A percentile compares a stretch with the other conserved stretches of the same genome.
These are phyloP conservation scores for Cheilosia pagana DNA, from an alignment of 2,888 invertebrate species.

Conservation along the genomic window DNA sequence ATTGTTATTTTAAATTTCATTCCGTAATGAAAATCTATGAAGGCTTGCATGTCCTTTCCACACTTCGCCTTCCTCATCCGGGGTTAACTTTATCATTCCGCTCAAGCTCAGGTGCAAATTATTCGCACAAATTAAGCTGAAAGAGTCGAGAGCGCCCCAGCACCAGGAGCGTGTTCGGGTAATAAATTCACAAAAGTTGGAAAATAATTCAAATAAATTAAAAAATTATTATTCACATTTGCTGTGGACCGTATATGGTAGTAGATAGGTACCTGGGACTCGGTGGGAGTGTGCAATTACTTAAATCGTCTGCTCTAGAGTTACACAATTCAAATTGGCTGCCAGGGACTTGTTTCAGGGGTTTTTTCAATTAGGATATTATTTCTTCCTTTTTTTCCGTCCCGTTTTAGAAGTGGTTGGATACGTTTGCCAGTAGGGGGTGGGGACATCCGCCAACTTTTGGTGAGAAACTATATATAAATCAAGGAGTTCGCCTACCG, in stretches of 20 bases:
- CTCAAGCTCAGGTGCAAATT: slow-evolving; percentile 74
- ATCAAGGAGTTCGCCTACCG: background rate
- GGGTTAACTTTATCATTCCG: slow-evolving; percentile 73
- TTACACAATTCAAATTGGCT: slow-evolving; percentile 34
- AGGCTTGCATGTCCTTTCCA: slow-evolving; percentile 27
- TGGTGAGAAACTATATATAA: slow-evolving; percentile 14
- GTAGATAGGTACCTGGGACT: slow-evolving; percentile 27
- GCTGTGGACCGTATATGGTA: slow-evolving; percentile 44
- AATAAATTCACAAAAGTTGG: slow-evolving; percentile 74
- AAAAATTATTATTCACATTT: slow-evolving; percentile 75
- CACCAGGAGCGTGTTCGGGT: slow-evolving; percentile 58
- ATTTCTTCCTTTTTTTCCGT: slow-evolving; percentile 35
- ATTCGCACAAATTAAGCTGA: slow-evolving; percentile 75
- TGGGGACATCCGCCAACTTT: too few relatives aligned
- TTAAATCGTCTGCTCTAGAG: slow-evolving; percentile 62
- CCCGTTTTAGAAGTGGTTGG: slow-evolving; percentile 1
- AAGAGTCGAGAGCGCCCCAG: slow-evolving; percentile 51
- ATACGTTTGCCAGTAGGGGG: too few relatives aligned
- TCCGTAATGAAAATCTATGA: slow-evolving; percentile 74
- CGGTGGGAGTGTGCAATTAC: slow-evolving; percentile 66
- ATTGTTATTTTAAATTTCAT: slow-evolving; percentile 75
- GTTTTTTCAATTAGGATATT: slow-evolving; percentile 59
- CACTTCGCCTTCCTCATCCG: slow-evolving; percentile 46
- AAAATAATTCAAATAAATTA: slow-evolving; percentile 75
- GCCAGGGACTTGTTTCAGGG: slow-evolving; percentile 9